Evolutionary conservation across 2,888 invertebrate species (phyloP).

Genomic region (Anagyrus pseudococci): DNA sequence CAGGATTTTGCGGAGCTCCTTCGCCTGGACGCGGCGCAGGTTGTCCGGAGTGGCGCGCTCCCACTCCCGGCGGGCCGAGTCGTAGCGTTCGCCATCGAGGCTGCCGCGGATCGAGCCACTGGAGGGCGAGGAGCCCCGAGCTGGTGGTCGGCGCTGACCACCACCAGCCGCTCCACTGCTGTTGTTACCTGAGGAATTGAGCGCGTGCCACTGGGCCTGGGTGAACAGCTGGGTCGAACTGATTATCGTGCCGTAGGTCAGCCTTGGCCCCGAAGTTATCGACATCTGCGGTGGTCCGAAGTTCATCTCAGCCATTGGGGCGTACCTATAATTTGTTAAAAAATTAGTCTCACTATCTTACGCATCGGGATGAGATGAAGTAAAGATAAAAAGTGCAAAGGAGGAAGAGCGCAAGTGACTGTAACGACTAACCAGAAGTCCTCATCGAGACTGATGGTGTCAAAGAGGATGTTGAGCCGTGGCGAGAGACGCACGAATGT

Average conservation of each 20-base stretch:
- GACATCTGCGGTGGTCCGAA: slow-evolving; percentile 60
- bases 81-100: slow-evolving; percentile 47
- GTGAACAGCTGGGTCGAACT: slow-evolving; percentile 59
- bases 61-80: slow-evolving; percentile 58
- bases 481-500: slow-evolving; percentile 58
- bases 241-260: slow-evolving; percentile 57
- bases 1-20: slow-evolving; percentile 54
- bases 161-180: neutral
- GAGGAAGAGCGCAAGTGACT: neutral
- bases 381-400: neutral
- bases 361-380: neutral
- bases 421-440: slow-evolving; percentile 52
- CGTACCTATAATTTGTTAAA: slow-evolving; percentile 45
- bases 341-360: neutral
- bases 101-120: slow-evolving; percentile 1
- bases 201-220: slow-evolving; percentile 54
- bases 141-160: slow-evolving; percentile 1
- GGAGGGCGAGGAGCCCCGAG: neutral
- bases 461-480: slow-evolving; percentile 54
- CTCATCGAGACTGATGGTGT: slow-evolving; percentile 56
- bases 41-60: slow-evolving; percentile 56
- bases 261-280: slow-evolving; percentile 55
- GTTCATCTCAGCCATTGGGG: slow-evolving; percentile 59
- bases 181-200: slow-evolving; percentile 36
- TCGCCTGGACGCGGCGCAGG: slow-evolving; percentile 51